phyloP scores from a whole-genome alignment of 2,113 vertebrate species.

The Salvelinus sp. region DNA sequence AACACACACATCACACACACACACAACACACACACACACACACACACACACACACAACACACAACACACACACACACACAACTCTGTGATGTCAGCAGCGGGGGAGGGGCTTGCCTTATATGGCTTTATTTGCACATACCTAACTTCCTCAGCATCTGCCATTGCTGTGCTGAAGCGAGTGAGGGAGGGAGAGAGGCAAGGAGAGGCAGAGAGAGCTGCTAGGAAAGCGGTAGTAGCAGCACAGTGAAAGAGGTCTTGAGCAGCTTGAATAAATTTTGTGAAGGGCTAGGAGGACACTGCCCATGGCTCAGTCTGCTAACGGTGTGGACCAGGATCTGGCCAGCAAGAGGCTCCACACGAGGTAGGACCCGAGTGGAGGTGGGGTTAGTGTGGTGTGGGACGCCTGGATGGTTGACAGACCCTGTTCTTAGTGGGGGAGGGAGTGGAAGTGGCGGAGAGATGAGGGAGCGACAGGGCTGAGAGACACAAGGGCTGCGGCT shows the following conservation, averaged over 20 bases:
- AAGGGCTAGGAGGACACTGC: slow-evolving; percentile 33
- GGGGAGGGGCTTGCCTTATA: slow-evolving; percentile 67
- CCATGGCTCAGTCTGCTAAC: slow-evolving; percentile 77
- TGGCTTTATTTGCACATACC: slow-evolving; percentile 70
- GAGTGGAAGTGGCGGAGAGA: not conserved
- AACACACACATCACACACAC: not conserved
- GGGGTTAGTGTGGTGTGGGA: slow-evolving; percentile 29
- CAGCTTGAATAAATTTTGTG: slow-evolving; percentile 33
- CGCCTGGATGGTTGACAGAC: not conserved
- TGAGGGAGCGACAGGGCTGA: slow-evolving; percentile 35
- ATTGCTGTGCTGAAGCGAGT: slow-evolving; percentile 44
- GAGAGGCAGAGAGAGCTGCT: slow-evolving; percentile 13
- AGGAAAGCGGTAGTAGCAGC: slow-evolving; percentile 17
- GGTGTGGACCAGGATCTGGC: slow-evolving; percentile 79
- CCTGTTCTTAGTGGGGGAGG: slow-evolving; percentile 20
- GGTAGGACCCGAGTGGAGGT: slow-evolving; percentile 73
- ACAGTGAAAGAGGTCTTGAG: not conserved
- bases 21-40: not conserved
- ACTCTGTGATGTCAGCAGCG: slow-evolving; percentile 46
- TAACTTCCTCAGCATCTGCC: slow-evolving; percentile 83
- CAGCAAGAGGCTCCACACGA: slow-evolving; percentile 80
- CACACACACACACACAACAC: not conserved
- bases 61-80: not conserved
- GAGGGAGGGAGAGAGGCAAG: slow-evolving; percentile 25
- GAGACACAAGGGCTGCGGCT: slow-evolving; percentile 26